These are phyloP conservation scores for Coboldia fuscipes DNA, from an alignment of 1,140 invertebrate genomes.

Conservation along the genomic window DNA sequence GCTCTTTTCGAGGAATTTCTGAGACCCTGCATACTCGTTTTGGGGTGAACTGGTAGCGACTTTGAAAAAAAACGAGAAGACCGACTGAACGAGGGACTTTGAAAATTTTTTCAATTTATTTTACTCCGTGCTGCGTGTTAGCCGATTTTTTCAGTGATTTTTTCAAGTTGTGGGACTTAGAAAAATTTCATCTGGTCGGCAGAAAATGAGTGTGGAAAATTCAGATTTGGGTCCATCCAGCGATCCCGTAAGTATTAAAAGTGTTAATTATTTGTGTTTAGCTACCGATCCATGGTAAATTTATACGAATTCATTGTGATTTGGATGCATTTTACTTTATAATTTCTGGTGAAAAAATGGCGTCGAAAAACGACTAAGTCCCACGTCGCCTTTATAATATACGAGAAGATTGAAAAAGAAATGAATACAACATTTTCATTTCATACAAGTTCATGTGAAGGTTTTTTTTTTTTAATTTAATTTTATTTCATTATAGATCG, in stretches of 20 bases:
- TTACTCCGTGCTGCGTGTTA: background rate
- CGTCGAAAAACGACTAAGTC: slow-evolving; percentile 3
- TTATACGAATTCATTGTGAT: background rate
- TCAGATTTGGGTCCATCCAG: background rate
- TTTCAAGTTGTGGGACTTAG: slow-evolving; percentile 1
- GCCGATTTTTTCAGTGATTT: background rate
- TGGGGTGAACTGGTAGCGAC: too few species aligned
- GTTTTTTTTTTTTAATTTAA: background rate
- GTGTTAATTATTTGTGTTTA: background rate
- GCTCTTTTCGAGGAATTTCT: too few species aligned
- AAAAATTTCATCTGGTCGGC: slow-evolving; percentile 1
- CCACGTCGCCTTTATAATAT: slow-evolving; percentile 1
- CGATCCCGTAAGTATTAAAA: slow-evolving; percentile 1
- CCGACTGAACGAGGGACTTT: too few species aligned
- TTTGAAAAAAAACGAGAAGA: too few species aligned
- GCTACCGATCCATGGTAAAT: background rate
- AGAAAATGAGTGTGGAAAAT: slow-evolving; percentile 5
- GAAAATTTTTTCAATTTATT: slow-evolving; percentile 1
- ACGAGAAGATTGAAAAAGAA: background rate
- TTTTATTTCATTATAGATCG: background rate
- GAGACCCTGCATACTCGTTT: too few species aligned
- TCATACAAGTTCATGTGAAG: background rate
- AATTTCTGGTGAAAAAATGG: slow-evolving; percentile 3
- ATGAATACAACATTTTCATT: background rate
- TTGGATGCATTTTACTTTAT: slow-evolving; percentile 2